Evolutionary conservation across 2,888 invertebrate species (phyloP).

Genomic region (Smittia sp.): DNA sequence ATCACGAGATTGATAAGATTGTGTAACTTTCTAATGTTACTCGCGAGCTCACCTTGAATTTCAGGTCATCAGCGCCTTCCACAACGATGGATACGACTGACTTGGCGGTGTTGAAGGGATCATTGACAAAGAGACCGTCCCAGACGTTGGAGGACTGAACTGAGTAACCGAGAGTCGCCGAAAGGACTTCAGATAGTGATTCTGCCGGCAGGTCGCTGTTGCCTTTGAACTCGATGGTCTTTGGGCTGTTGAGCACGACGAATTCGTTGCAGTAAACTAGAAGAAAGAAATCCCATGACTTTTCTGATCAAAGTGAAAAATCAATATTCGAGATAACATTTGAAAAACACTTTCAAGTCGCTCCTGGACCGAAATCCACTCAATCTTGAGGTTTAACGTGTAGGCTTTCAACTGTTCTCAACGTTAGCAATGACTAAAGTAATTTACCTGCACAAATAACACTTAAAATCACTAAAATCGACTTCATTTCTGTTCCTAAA

Average conservation of each 20-base stretch:
- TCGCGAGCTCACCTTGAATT: conserved; percentile 10
- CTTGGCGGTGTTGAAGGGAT: conserved; percentile 74
- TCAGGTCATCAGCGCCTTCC: conserved; percentile 62
- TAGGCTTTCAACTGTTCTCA: not conserved
- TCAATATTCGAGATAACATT: not conserved
- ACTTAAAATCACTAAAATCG: not conserved
- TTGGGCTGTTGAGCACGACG: conserved; percentile 65
- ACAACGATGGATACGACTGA: conserved; percentile 67
- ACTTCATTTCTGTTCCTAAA: not conserved
- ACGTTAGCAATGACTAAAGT: not conserved
- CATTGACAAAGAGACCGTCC: conserved; percentile 64
- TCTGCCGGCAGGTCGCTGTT: conserved; percentile 60
- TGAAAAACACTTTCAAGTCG: not conserved
- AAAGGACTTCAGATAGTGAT: conserved; percentile 67
- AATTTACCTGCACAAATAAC: conserved; percentile 1
- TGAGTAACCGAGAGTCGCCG: conserved; percentile 69
- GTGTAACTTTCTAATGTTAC: not conserved
- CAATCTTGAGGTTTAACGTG: not conserved
- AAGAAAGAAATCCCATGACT: not conserved
- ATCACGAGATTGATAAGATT: conserved; percentile 43
- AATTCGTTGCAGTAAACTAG: conserved; percentile 64
- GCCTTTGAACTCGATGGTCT: conserved; percentile 67
- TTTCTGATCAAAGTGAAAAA: not conserved
- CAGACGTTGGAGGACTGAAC: conserved; percentile 69
- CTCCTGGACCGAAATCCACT: not conserved